These are phyloP conservation scores for Semicossyphus pulcher DNA, from an alignment of 2,113 vertebrate species.

Conservation along the genomic window DNA sequence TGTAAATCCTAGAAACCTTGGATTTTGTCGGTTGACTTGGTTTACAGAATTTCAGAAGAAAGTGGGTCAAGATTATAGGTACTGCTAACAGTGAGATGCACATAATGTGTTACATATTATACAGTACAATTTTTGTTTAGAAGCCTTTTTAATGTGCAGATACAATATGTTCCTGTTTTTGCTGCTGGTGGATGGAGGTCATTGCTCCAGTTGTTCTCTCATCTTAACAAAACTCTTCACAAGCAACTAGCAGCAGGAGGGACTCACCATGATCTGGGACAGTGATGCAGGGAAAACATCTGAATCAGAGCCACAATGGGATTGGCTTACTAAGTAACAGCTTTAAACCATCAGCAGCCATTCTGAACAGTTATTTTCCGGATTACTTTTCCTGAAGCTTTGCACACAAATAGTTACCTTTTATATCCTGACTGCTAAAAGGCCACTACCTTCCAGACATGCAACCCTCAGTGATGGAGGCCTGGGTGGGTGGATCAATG, in stretches of 20 bases:
- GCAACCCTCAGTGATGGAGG: slow-evolving; percentile 2
- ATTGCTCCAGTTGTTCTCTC: slow-evolving; percentile 34
- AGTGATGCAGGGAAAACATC: slow-evolving; percentile 51
- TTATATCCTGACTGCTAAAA: slow-evolving; percentile 21
- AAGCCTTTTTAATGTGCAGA: background rate
- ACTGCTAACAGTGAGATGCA: slow-evolving; percentile 24
- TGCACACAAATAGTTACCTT: slow-evolving; percentile 23
- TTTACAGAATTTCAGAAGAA: slow-evolving; percentile 54
- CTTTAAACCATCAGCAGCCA: slow-evolving; percentile 58
- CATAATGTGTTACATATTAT: background rate
- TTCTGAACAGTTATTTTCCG: slow-evolving; percentile 40
- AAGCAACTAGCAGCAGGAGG: slow-evolving; percentile 28
- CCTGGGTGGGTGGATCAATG: slow-evolving; percentile 4
- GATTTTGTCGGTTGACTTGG: slow-evolving; percentile 34
- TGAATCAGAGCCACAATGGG: slow-evolving; percentile 54
- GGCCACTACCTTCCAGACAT: slow-evolving; percentile 20
- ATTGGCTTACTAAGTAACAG: slow-evolving; percentile 52
- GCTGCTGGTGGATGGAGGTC: slow-evolving; percentile 10
- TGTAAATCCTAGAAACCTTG: slow-evolving; percentile 55
- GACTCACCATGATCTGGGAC: slow-evolving; percentile 33
- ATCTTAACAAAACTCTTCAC: slow-evolving; percentile 35
- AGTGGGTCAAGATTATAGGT: slow-evolving; percentile 40
- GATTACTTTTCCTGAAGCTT: slow-evolving; percentile 39
- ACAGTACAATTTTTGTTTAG: too few relatives aligned
- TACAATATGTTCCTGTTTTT: background rate